Evolutionary conservation across 2,888 invertebrate species (phyloP), one percentile per base, ranked within the genome.

Genomic region (Parnassius orleans): DNA sequence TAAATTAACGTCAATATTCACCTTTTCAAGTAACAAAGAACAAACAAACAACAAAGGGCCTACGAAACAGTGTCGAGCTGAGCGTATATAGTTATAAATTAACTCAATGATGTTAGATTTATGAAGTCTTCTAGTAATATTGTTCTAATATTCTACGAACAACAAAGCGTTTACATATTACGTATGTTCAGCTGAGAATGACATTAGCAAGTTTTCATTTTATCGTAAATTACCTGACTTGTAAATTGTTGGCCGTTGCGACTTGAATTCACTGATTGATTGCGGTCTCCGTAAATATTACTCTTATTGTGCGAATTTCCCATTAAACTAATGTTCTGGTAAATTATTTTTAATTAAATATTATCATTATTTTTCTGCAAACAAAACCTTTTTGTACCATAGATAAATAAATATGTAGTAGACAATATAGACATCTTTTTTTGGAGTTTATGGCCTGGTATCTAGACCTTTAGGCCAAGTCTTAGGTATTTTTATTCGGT

Each of bases 151-250:
- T 74, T 71, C 71, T 72, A 71, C 77, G 75, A 78, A 69, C 63
- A 73, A 74, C 78, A 81, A 78, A 84, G 79, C 74, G 72, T 77
- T 74, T 84, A 79, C 33, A 33, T 81, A 85, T 87, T 88, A 86
- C 81, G 86, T 81, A 86, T 84, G 79, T 90, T 84, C 88, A 88
- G 86, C 88, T 88, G 89, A 80, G 90, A 89, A 89, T 91, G 91
- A 91, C 91, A 90, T 86, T 89, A 84, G 86, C 90, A 88, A 90
- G 83, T 88, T 90, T 90, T 85, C 80, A 72, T 80, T 83, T 79
- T 75, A 80, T 80, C 78, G 69, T 70, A 58, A 57, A 68, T 77
- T 77, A 91, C 91, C 87, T 91, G 91, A 78, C 90, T 91, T 65
- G 87, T 79, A 74, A 86, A 89, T 68, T 84, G 79, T 81, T 87